Evolutionary conservation across 2,888 invertebrate genomes (phyloP).

Genomic region (Amphipyra tragopoginis): DNA sequence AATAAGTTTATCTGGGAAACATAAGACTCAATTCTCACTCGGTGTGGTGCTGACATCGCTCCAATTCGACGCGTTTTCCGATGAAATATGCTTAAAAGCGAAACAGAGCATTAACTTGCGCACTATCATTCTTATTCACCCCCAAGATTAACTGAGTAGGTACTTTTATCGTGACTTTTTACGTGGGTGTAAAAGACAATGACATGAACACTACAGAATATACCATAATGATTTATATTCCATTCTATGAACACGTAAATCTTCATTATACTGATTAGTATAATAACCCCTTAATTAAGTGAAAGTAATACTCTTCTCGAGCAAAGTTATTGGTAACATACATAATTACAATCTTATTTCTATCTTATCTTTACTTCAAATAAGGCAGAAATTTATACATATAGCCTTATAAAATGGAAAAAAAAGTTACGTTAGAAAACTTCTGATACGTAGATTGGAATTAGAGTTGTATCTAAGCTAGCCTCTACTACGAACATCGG

Average conservation of each 20-base stretch:
- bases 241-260: not conserved
- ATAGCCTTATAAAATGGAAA: too few species aligned
- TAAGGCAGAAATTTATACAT: too few species aligned
- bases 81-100: slow-evolving; percentile 19
- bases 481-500: too few species aligned
- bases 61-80: slow-evolving; percentile 30
- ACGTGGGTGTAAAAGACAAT: too few species aligned
- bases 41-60: slow-evolving; percentile 13
- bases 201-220: too few species aligned
- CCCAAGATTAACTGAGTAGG: too few species aligned
- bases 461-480: too few species aligned
- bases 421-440: too few species aligned
- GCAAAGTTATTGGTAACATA: not conserved
- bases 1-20: slow-evolving; percentile 30
- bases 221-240: not conserved
- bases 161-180: too few species aligned
- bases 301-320: not conserved
- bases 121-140: not conserved
- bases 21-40: slow-evolving; percentile 27
- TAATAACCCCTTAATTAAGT: not conserved
- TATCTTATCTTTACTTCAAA: not conserved
- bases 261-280: not conserved
- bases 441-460: too few species aligned
- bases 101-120: slow-evolving; percentile 1
- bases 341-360: not conserved